Evolutionary conservation across 2,113 vertebrate species (phyloP), one percentile per base, ranked within the genome.

Genomic region (Columba janthina): DNA sequence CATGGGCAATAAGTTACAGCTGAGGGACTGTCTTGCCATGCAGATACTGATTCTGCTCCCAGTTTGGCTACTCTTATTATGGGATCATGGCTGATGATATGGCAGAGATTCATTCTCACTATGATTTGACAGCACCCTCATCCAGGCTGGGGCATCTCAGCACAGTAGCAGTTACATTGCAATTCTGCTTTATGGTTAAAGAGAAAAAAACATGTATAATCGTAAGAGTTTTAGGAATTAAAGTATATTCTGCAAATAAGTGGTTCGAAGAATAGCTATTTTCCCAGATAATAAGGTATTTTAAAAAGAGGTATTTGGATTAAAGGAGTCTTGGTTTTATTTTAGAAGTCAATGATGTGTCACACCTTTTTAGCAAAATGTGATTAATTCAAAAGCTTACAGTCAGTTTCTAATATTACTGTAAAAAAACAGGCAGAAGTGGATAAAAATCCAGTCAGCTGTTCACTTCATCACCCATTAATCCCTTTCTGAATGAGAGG

Each of bases 241-340:
- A 93, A 94, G 89, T 58, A 15, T 85, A 53, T 36, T 89, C 64
- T 70, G 66, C 54, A 85, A 93, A 85, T 73, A 81, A 73, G 70
- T 66, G 22, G 24, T 65, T 91, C 94, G 58, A 93, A 83, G 91
- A 93, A 94, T 48, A 73, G 28, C 40, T 85, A 25, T 94, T 89
- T 95, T 95, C 58, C 24, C 42, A 44, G 71, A 91, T 93, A 95
- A 94, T 76, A 9, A 9, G 17, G 36, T 85, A 83, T 50, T 96
- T 94, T n/a, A 84, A 87, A 85, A 79, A 85, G 11, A 89, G 87
- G 58, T 65, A 25, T 11, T 34, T 82, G 32, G 61, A 94, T 94
- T 95, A 96, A 91, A 87, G 50, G 10, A 93, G 16, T 28, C 53
- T 87, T 73, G 9, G 44, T 79, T 96, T 95, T 93, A 85, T 93